Base-by-base conservation (phyloP, 1,140 invertebrate species). In the Drosophila aff. region DNA sequence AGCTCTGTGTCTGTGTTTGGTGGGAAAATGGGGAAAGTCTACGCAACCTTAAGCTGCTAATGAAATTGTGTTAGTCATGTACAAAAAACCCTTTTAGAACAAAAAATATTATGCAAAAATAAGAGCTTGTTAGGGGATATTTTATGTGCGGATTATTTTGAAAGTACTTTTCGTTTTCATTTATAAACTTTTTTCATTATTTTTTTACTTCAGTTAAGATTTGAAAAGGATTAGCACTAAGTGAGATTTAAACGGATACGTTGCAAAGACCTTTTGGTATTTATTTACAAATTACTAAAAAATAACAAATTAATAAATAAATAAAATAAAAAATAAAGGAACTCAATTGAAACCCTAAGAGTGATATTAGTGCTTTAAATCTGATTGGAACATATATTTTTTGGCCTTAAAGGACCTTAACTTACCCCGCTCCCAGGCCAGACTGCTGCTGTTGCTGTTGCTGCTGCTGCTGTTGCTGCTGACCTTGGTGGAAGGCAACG, bases 401-500 rank as follows among this genome's bases (percentile, higher is more conserved):
- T 49, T 26, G 23, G 7, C 7, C 33, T 38, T 23, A n/a, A 23
- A 21, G 13, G 10, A 13, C 16, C 11, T 15, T 18, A 38, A 38
- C 81, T 89, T 50, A 89, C 85, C 85, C 77, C 16, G 84, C 63
- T 49, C 36, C 81, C 10, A 89, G 68, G 8, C 75, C 85, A 44
- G 84, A 75, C 33, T 79, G 77, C 49, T 79, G 76, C 28, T 65
- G 67, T 11, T 53, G 50, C 9, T 55, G 52, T 16, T 55, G 52
- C 10, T 75, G 72, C 23, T 76, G 76, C 9, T 84, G 81, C 44
- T 90, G 79, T 63, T 90, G 91, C 63, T 92, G 92, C 73, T 93
- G 92, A 31, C 92, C 91, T 61, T 93, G 92, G 59, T 93, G 92
- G 52, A 93, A 87, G 73, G 92, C 92, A 72, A 93, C 83, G 64